phyloP scores from a whole-genome alignment of 1,140 invertebrate species.

The Helicoverpa zea region DNA sequence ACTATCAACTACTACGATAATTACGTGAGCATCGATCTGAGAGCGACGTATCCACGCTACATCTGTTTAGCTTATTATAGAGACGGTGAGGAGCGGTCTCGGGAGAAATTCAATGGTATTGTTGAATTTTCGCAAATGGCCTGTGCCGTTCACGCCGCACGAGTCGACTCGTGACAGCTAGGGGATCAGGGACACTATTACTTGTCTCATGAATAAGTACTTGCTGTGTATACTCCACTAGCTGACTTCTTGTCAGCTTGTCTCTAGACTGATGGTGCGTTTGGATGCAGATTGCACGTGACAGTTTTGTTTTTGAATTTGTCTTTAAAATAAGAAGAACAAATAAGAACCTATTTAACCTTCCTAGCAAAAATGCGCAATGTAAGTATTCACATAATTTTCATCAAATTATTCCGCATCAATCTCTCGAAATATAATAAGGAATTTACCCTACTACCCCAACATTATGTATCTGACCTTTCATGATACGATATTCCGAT shows the following conservation, averaged over 20 bases:
- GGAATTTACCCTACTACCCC: conserved; percentile 29
- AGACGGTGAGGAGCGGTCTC: conserved; percentile 48
- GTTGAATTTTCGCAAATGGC: conserved; percentile 61
- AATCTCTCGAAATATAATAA: conserved; percentile 50
- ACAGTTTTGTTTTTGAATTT: not conserved
- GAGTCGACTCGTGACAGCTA: conserved; percentile 16
- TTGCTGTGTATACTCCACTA: conserved; percentile 22
- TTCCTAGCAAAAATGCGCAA: too few species aligned
- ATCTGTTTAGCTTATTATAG: conserved; percentile 42
- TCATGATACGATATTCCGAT: conserved; percentile 53
- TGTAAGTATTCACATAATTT: too few species aligned
- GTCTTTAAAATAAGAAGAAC: too few species aligned
- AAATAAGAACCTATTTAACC: too few species aligned
- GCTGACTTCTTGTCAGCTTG: not conserved
- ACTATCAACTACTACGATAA: not conserved
- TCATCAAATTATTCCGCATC: conserved; percentile 43
- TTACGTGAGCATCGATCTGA: conserved; percentile 11
- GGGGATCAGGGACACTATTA: conserved; percentile 48
- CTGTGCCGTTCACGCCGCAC: conserved; percentile 34
- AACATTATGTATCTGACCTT: conserved; percentile 47
- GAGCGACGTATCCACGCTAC: conserved; percentile 27
- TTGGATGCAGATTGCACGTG: not conserved
- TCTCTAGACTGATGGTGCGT: not conserved
- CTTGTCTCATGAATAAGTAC: conserved; percentile 49
- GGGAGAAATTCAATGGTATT: conserved; percentile 56